A percentile compares a stretch with the other conserved stretches of the same genome.
Evolutionary conservation across 2,113 vertebrate species (phyloP).

Genomic region (Sialia sialis): DNA sequence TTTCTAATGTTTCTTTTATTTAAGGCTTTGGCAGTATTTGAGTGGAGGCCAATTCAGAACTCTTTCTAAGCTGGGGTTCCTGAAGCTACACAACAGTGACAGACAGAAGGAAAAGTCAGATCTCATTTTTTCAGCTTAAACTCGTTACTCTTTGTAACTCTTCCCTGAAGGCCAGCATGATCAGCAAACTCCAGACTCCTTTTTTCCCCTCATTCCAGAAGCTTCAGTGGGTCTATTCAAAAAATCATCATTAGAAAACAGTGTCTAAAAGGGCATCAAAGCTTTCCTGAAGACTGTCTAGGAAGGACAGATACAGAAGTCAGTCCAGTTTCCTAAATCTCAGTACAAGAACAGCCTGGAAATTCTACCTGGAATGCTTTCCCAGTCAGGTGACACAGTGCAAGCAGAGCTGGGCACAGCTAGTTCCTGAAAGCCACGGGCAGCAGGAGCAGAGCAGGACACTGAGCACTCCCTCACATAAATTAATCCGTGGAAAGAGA

Average conservation of each 20-base stretch:
- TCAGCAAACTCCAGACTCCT: background rate
- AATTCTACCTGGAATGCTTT: background rate
- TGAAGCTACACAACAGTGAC: rapidly evolving
- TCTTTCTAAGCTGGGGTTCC: background rate
- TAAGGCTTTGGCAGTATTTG: background rate
- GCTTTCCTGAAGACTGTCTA: background rate
- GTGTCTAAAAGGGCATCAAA: background rate
- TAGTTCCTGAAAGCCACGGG: rapidly evolving
- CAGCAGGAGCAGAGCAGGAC: background rate
- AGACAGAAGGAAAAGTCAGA: background rate
- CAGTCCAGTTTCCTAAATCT: background rate
- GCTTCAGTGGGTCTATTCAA: background rate
- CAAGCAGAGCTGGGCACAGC: background rate
- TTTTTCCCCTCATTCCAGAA: background rate
- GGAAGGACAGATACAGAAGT: background rate
- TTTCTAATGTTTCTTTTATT: background rate
- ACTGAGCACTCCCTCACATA: background rate
- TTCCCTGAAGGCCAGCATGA: background rate
- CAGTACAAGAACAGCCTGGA: background rate
- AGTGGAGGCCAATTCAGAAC: background rate
- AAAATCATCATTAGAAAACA: background rate
- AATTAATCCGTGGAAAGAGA: background rate
- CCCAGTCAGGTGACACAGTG: background rate
- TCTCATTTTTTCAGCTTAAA: background rate
- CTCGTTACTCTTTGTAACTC: background rate